These are phyloP conservation scores for Chaunax sp. DNA, from an alignment of 2,797 vertebrate species.

Conservation along the genomic window DNA sequence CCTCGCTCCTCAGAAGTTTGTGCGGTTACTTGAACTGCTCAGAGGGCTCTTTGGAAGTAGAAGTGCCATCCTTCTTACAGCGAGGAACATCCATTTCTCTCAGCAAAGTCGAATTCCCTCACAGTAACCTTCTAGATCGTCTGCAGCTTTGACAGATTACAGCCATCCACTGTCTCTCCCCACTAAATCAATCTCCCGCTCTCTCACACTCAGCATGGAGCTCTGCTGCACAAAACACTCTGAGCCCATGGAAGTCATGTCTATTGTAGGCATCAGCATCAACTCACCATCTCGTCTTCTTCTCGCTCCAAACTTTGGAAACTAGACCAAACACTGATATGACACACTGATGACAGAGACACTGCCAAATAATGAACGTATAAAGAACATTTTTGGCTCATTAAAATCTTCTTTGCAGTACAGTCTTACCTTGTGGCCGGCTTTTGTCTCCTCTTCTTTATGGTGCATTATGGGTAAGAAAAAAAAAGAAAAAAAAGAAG, in stretches of 20 bases:
- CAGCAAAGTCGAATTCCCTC: constrained; percentile 41
- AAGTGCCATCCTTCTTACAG: constrained; percentile 44
- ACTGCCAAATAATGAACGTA: too few relatives aligned
- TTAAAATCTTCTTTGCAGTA: too few relatives aligned
- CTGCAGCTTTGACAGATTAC: constrained; percentile 56
- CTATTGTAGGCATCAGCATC: constrained; percentile 35
- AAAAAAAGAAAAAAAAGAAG: too few relatives aligned
- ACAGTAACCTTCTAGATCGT: constrained; percentile 23
- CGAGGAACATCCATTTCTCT: constrained; percentile 50
- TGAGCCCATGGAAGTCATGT: constrained; percentile 46
- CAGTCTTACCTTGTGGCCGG: too few relatives aligned
- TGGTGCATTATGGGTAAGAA: too few relatives aligned
- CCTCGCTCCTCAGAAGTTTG: constrained; percentile 36
- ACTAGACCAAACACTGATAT: constrained; percentile 41
- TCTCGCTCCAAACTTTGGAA: constrained; percentile 44
- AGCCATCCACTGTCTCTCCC: constrained; percentile 32
- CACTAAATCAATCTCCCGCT: constrained; percentile 41
- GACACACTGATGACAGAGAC: constrained; percentile 8
- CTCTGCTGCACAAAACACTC: constrained; percentile 40
- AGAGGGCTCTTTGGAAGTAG: constrained; percentile 6
- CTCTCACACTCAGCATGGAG: not conserved
- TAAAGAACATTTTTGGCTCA: too few relatives aligned
- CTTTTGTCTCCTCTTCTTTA: too few relatives aligned
- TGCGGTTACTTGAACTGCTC: constrained; percentile 12
- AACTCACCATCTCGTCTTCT: constrained; percentile 13